These are phyloP conservation scores for Holothuria leucospilota DNA, from an alignment of 53 echinoderm and acorn worm species.

Conservation along the genomic window DNA sequence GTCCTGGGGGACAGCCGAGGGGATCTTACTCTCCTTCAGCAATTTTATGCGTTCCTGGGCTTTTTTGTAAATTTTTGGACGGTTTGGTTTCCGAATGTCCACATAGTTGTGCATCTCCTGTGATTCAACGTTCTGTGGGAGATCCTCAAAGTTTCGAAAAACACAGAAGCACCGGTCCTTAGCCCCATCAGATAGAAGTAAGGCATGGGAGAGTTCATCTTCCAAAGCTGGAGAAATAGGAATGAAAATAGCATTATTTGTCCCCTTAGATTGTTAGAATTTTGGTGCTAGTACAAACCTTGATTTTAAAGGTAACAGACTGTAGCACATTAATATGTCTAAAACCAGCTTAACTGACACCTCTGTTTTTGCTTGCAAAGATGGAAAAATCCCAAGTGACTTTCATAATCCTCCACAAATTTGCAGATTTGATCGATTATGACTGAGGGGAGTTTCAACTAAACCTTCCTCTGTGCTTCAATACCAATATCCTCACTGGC, in stretches of 20 bases:
- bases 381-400: no score
- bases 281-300: no score
- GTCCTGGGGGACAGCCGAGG: conserved; percentile 76
- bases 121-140: conserved; percentile 94
- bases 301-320: not conserved
- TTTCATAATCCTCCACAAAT: no score
- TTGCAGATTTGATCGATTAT: no score
- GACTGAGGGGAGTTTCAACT: no score
- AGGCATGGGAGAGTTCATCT: conserved; percentile 82
- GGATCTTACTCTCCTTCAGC: conserved; percentile 88
- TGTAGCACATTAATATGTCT: not conserved
- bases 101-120: conserved; percentile 98
- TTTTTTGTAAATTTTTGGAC: conserved; percentile 98
- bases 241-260: not conserved
- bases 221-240: conserved; percentile 77
- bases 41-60: conserved; percentile 94
- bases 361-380: not conserved
- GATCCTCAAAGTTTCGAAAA: conserved; percentile 88
- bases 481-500: no score
- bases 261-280: not conserved
- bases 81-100: conserved; percentile 94
- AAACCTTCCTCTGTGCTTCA: no score
- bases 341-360: no score
- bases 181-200: conserved; percentile 75
- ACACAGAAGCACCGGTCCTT: conserved; percentile 85